Evolutionary conservation across 2,113 vertebrate species (phyloP).

Genomic region (Paradoxurus hermaphroditus): DNA sequence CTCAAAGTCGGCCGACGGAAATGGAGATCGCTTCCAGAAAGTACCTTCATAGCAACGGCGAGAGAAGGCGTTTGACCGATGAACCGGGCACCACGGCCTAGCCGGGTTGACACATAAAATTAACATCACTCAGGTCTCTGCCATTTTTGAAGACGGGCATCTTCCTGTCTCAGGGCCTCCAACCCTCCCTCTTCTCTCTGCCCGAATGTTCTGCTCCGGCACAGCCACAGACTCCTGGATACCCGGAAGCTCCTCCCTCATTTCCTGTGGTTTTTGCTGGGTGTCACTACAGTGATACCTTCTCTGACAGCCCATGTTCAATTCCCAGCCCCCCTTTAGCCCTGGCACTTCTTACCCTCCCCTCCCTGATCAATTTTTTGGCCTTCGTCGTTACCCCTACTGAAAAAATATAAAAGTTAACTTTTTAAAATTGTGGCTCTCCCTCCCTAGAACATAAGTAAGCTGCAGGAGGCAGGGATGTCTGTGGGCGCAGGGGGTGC

Average conservation of each 20-base stretch:
- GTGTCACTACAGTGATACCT: rapidly evolving
- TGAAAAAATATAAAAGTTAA: not conserved
- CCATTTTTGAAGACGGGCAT: not conserved
- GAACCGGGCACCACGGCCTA: not conserved
- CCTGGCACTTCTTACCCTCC: not conserved
- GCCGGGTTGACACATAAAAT: not conserved
- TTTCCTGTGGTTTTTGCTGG: not conserved
- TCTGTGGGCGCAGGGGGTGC: too few relatives aligned
- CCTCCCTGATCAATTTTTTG: not conserved
- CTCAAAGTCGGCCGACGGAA: not conserved
- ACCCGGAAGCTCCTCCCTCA: not conserved
- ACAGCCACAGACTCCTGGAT: not conserved
- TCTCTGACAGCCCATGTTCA: not conserved
- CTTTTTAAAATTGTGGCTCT: not conserved
- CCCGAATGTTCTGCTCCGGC: not conserved
- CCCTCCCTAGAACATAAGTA: not conserved
- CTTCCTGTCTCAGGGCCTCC: not conserved
- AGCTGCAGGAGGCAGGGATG: too few relatives aligned
- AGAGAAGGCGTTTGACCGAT: not conserved
- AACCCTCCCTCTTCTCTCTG: not conserved
- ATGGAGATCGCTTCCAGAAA: not conserved
- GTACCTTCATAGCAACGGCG: not conserved
- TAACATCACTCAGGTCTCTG: not conserved
- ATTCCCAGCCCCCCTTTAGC: not conserved
- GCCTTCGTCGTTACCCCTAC: not conserved